phyloP scores from a whole-genome alignment of 37 sponge, comb jelly and placozoan genomes.

The Tethya wilhelma region DNA sequence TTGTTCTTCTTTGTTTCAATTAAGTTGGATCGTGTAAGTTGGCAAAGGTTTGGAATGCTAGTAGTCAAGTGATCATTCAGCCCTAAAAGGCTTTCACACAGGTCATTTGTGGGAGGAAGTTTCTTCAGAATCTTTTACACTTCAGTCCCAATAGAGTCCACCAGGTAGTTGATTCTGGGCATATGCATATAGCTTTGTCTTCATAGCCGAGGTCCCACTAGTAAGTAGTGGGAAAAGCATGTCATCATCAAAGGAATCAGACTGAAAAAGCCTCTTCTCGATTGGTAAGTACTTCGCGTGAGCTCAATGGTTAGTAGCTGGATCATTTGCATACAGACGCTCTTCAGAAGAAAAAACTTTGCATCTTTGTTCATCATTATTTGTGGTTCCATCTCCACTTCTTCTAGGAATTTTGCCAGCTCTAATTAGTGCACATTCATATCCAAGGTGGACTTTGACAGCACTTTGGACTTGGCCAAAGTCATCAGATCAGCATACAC shows the following conservation, averaged over 20 bases:
- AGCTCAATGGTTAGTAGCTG: slow-evolving; percentile 14
- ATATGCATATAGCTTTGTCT: slow-evolving; percentile 13
- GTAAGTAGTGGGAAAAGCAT: slow-evolving; percentile 23
- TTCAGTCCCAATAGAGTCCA: slow-evolving; percentile 37
- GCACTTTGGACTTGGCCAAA: slow-evolving; percentile 20
- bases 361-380: too few relatives aligned
- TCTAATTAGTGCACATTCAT: slow-evolving; percentile 55
- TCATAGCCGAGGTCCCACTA: slow-evolving; percentile 14
- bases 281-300: background rate
- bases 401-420: slow-evolving; percentile 24
- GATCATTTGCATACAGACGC: slow-evolving; percentile 20
- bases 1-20: slow-evolving; percentile 26
- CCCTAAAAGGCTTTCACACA: slow-evolving; percentile 33
- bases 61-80: slow-evolving; percentile 24
- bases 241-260: background rate
- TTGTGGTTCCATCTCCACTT: background rate
- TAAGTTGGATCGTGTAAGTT: slow-evolving; percentile 12
- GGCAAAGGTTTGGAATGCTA: background rate
- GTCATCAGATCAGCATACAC: slow-evolving; percentile 47
- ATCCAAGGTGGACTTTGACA: slow-evolving; percentile 33
- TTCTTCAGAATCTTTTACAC: slow-evolving; percentile 3
- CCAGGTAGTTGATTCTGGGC: slow-evolving; percentile 28
- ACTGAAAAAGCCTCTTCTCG: background rate
- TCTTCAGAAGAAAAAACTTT: slow-evolving; percentile 50
- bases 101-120: slow-evolving; percentile 38